Evolutionary conservation across 2,113 vertebrate species (phyloP).

Genomic region (Gadus macrocephalus): DNA sequence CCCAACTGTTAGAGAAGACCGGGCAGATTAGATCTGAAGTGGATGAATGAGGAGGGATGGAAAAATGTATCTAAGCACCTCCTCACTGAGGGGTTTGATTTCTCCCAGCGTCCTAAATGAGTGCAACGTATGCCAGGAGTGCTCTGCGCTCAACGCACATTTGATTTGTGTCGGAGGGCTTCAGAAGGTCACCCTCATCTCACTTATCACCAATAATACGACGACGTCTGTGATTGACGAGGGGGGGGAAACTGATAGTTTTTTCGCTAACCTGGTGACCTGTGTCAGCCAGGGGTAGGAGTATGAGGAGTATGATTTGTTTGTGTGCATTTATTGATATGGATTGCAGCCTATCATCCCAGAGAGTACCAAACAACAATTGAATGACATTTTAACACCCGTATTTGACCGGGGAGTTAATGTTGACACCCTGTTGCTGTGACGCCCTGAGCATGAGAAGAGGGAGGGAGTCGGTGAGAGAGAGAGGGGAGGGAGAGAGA

Average conservation of each 20-base stretch:
- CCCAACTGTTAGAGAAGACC: slow-evolving; percentile 37
- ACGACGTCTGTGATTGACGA: slow-evolving; percentile 39
- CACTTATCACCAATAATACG: slow-evolving; percentile 53
- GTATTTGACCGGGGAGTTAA: not conserved
- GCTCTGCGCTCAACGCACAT: slow-evolving; percentile 58
- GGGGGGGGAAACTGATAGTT: not conserved
- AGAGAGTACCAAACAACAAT: no score
- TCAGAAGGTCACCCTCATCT: slow-evolving; percentile 50
- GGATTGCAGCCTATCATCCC: not conserved
- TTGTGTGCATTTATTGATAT: no score
- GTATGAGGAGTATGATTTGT: not conserved
- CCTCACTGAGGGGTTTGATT: slow-evolving; percentile 48
- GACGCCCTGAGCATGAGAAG: not conserved
- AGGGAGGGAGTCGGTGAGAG: not conserved
- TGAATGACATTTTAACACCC: not conserved
- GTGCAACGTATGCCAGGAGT: slow-evolving; percentile 47
- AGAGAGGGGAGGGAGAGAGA: not conserved
- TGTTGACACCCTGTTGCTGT: not conserved
- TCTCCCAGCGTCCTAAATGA: slow-evolving; percentile 55
- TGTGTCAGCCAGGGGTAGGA: no score
- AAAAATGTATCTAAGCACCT: slow-evolving; percentile 62
- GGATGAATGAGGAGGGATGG: slow-evolving; percentile 54
- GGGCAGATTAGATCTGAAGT: slow-evolving; percentile 57
- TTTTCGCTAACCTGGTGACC: no score
- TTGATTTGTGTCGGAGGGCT: slow-evolving; percentile 61